Evolutionary conservation across 2,113 vertebrate genomes (phyloP).

Genomic region (Microcebus lehilahytsara): DNA sequence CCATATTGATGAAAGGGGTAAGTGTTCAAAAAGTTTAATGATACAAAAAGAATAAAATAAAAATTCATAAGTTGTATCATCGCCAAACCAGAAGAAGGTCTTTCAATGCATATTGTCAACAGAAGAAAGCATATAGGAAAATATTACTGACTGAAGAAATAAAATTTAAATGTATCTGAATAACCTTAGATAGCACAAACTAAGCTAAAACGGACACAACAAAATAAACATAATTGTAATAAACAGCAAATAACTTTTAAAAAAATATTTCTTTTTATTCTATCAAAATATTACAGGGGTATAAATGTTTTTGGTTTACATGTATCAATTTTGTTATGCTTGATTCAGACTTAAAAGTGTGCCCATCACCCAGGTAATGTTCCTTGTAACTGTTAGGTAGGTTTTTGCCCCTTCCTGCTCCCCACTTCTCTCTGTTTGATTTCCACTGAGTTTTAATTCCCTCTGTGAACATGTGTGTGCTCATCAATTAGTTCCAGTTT

Average conservation of each 20-base stretch:
- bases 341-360: no score
- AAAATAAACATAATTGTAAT: background rate
- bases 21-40: background rate
- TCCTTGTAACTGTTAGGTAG: no score
- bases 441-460: no score
- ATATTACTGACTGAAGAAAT: background rate
- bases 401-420: no score
- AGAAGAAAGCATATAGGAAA: background rate
- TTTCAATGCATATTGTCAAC: background rate
- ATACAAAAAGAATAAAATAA: background rate
- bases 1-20: background rate
- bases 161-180: background rate
- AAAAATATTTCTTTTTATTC: no score
- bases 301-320: no score
- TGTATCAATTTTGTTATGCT: no score
- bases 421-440: no score
- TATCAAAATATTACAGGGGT: no score
- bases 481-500: no score
- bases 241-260: background rate
- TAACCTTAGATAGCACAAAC: background rate
- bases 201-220: background rate
- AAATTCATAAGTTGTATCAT: background rate
- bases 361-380: no score
- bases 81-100: background rate
- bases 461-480: no score